Evolutionary conservation across 1,140 invertebrate species (phyloP).

Genomic region (Papilio helenus): DNA sequence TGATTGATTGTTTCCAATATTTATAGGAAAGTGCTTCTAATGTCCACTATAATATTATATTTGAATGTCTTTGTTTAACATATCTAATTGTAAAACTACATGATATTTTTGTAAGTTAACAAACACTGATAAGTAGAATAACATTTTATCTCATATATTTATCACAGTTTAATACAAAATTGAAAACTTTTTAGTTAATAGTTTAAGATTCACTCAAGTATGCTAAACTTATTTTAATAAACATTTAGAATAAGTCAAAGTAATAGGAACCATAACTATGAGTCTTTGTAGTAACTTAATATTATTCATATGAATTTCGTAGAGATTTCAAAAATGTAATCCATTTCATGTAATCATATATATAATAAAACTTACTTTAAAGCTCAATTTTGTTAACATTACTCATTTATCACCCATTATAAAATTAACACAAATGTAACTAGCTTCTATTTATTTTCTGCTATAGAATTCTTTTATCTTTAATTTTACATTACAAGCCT

Average conservation of each 20-base stretch:
- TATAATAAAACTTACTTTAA: slow-evolving; percentile 12
- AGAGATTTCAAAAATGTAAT: slow-evolving; percentile 6
- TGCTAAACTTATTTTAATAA: slow-evolving; percentile 13
- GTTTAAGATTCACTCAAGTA: not conserved
- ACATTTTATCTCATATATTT: slow-evolving; percentile 1
- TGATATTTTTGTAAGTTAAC: not conserved
- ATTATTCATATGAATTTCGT: not conserved
- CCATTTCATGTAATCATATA: not conserved
- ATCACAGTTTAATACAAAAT: not conserved
- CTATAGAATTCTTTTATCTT: too few species aligned
- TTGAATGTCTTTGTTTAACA: not conserved
- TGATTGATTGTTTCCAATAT: too few species aligned
- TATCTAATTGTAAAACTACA: not conserved
- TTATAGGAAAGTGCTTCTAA: too few species aligned
- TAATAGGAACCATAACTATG: slow-evolving; percentile 13
- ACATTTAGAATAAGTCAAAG: slow-evolving; percentile 8
- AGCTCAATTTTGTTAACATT: slow-evolving; percentile 1
- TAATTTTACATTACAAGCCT: too few species aligned
- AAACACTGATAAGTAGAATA: not conserved
- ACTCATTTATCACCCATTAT: slow-evolving; percentile 4
- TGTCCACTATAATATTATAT: too few species aligned
- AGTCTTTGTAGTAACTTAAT: slow-evolving; percentile 13
- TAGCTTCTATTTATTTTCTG: not conserved
- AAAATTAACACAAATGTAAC: not conserved
- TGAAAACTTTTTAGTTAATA: not conserved